Conservation (phyloP, 2,113 vertebrate species). For the Chascanopsetta lugubris region DNA sequence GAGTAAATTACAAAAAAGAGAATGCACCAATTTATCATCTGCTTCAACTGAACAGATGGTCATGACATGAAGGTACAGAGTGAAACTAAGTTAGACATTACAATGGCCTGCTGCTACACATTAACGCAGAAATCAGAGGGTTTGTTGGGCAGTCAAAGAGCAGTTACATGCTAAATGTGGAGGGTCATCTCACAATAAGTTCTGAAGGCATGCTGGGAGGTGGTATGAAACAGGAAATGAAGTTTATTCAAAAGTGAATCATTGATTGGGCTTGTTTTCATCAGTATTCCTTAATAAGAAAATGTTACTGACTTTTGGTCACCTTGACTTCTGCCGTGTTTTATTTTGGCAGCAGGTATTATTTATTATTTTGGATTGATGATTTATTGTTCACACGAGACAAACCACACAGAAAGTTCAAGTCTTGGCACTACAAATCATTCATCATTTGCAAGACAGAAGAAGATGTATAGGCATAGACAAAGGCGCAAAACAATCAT, state of each 20-base stretch:
- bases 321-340: slow-evolving; percentile 45
- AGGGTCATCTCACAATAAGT: slow-evolving; percentile 72
- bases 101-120: slow-evolving; percentile 71
- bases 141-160: slow-evolving; percentile 60
- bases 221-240: slow-evolving; percentile 51
- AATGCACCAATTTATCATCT: slow-evolving; percentile 72
- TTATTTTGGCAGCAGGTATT: slow-evolving; percentile 63
- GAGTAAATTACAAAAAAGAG: slow-evolving; percentile 49
- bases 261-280: slow-evolving; percentile 49
- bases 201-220: slow-evolving; percentile 75
- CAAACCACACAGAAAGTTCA: slow-evolving; percentile 72
- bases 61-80: slow-evolving; percentile 69
- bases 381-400: slow-evolving; percentile 76
- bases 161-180: slow-evolving; percentile 75
- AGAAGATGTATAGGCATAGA: slow-evolving; percentile 76
- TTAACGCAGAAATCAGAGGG: slow-evolving; percentile 68
- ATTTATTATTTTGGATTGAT: slow-evolving; percentile 76
- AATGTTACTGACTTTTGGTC: slow-evolving; percentile 55
- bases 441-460: slow-evolving; percentile 78
- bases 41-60: slow-evolving; percentile 54
- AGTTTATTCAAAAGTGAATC: slow-evolving; percentile 58
- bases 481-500: slow-evolving; percentile 79
- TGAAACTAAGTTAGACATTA: slow-evolving; percentile 61
- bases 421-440: slow-evolving; percentile 80
- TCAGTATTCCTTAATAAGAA: slow-evolving; percentile 51